Base-by-base conservation (phyloP, 2,113 vertebrate species). In the Tetrao urogallus region DNA sequence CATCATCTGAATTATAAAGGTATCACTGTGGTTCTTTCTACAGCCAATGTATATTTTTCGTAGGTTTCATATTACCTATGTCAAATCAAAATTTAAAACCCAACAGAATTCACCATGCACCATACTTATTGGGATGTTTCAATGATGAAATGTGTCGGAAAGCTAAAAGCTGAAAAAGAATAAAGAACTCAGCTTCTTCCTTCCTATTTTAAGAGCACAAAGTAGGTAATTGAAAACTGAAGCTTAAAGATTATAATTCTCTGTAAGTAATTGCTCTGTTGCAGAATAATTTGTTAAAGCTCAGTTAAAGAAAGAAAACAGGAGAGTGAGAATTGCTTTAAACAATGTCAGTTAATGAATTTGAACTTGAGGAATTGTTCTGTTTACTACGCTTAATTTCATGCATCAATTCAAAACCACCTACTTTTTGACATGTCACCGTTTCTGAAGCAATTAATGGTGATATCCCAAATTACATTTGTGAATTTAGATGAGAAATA, bases 361-460 rank as follows among this genome's bases (percentile, higher is more conserved):
- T 74, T 87, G 82, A 79, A 88, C 78, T 88, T 85, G 32, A 95
- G 79, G 75, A 93, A 70, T 74, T 88, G 56, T 50, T 81, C 42
- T 77, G 34, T 85, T 95, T 85, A 82, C 91, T 64, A 48, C 38
- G 34, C 50, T 69, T 96, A 92, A 93, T 96, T 95, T 96, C 32
- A 69, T 89, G 61, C 56, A 80, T 88, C 72, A 82, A 17, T 92
- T 94, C 91, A 95, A 91, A 89, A 47, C 58, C 88, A 78, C 58
- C 73, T 93, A 78, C 60, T 95, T 93, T 82, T 79, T 82, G 65
- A 91, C 30, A 5, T 88, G 73, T 91, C 38, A 21, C 8, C 12
- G 60, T 93, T 85, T 96, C 89, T 88, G 75, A 94, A 88, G 91
- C 82, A 96, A 94, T 83, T 96, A 94, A 88, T 2, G 8, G 56